phyloP scores from a whole-genome alignment of 92 coral and sea anemone genomes.

The Ricordea florida region DNA sequence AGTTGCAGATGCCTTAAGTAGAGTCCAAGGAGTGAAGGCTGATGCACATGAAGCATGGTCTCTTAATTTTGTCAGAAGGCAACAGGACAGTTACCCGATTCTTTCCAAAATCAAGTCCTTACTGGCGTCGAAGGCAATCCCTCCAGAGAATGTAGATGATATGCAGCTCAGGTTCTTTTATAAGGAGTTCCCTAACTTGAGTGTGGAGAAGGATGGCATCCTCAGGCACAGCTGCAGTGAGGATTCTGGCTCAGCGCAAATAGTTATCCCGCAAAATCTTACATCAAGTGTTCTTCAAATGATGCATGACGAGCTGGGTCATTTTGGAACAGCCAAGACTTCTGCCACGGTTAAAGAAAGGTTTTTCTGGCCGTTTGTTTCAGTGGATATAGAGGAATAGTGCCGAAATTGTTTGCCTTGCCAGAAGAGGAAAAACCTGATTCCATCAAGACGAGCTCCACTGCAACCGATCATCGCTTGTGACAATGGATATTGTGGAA shows the following conservation, averaged over 20 bases:
- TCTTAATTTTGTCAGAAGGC: conserved; percentile 33
- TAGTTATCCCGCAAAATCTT: conserved; percentile 38
- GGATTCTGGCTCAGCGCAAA: conserved; percentile 5
- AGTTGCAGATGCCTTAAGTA: conserved; percentile 52
- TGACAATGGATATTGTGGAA: no score
- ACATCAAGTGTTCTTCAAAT: conserved; percentile 40
- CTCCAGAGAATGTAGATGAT: conserved; percentile 14
- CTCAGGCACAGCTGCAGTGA: conserved; percentile 12
- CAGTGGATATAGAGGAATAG: no score
- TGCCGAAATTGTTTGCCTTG: no score
- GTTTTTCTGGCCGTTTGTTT: no score
- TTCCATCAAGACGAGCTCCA: no score
- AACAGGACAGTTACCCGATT: conserved; percentile 47
- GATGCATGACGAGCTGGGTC: conserved; percentile 54
- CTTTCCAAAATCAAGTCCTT: conserved; percentile 29
- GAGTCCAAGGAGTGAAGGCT: conserved; percentile 22
- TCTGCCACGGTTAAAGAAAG: neutral
- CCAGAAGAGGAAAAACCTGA: no score
- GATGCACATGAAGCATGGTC: conserved; percentile 33
- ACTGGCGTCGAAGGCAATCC: conserved; percentile 5
- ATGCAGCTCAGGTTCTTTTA: conserved; percentile 27
- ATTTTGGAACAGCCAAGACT: conserved; percentile 33
- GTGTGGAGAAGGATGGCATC: conserved; percentile 23
- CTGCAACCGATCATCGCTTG: no score
- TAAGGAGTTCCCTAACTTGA: conserved; percentile 28